Percentiles rank a stretch among this genome's conserved stretches.
These are phyloP conservation scores for Parus major DNA, from an alignment of 2,113 vertebrate genomes.

Conservation along the genomic window DNA sequence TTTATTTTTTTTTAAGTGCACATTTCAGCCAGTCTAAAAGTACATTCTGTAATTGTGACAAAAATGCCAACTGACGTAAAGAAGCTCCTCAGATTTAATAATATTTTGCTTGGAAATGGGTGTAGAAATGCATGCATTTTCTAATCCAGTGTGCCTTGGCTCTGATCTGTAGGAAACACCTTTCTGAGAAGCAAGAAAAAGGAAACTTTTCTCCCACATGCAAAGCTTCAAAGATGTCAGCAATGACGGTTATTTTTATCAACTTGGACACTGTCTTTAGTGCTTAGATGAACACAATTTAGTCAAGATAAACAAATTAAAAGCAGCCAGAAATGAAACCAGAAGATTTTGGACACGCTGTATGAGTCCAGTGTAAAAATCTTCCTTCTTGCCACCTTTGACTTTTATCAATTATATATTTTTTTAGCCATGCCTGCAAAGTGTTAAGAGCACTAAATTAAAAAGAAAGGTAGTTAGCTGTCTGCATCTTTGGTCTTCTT, in stretches of 20 bases:
- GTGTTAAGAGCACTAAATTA: neutral
- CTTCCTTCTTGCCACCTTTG: neutral
- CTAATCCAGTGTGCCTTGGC: neutral
- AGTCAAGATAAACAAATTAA: neutral
- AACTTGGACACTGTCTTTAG: neutral
- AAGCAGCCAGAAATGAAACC: neutral
- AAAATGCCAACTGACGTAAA: constrained; percentile 74
- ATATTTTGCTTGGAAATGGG: constrained; percentile 71
- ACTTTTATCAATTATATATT: neutral
- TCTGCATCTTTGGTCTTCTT: neutral
- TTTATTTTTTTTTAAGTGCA: neutral
- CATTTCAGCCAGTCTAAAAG: constrained; percentile 63
- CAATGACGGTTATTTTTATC: neutral
- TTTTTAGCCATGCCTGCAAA: neutral
- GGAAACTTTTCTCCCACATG: neutral
- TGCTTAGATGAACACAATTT: neutral
- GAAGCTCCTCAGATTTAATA: constrained; percentile 48
- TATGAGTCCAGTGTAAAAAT: neutral
- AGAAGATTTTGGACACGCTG: neutral
- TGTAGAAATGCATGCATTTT: neutral
- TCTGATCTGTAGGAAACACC: constrained; percentile 32
- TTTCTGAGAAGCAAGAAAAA: constrained; percentile 8
- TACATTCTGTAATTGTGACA: constrained; percentile 72
- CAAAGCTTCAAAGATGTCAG: neutral
- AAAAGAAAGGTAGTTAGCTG: neutral